Conservation (phyloP, 2,113 vertebrate species). For the Chascanopsetta lugubris region DNA sequence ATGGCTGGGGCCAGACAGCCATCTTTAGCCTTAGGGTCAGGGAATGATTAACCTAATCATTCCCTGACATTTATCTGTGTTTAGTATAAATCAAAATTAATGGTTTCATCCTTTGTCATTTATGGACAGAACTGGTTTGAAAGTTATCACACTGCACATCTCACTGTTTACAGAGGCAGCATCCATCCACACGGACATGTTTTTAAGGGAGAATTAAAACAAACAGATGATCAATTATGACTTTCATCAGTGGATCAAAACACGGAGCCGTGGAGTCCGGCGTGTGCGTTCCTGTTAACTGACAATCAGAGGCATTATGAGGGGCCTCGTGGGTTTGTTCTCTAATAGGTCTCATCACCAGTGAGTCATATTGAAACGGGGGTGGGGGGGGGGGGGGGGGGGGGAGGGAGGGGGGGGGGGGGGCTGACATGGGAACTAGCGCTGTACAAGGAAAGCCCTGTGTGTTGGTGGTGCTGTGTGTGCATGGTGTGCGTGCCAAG, state of each 20-base stretch:
- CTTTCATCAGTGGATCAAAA: constrained; percentile 27
- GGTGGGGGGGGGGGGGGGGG: constrained; percentile 46
- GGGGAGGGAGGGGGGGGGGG: constrained; percentile 49
- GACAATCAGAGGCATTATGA: constrained; percentile 49
- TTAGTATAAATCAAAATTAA: constrained; percentile 47
- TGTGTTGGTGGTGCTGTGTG: constrained; percentile 61
- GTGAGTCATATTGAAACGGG: constrained; percentile 61
- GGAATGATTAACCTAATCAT: constrained; percentile 33
- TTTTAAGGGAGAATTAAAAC: constrained; percentile 21
- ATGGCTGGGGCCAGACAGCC: constrained; percentile 32
- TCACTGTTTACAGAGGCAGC: background rate
- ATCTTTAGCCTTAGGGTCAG: constrained; percentile 26
- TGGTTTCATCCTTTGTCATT: constrained; percentile 33
- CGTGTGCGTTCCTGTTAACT: constrained; percentile 28
- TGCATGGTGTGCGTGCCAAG: constrained; percentile 62
- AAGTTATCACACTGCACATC: constrained; percentile 13
- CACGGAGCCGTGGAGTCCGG: constrained; percentile 3
- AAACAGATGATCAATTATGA: constrained; percentile 24
- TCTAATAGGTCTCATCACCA: constrained; percentile 39
- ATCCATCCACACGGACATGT: no score
- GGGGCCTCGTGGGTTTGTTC: constrained; percentile 26
- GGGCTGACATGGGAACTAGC: constrained; percentile 61
- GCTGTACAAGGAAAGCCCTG: constrained; percentile 71
- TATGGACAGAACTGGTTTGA: constrained; percentile 21
- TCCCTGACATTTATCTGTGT: constrained; percentile 47